Conservation (phyloP, 2,113 vertebrate genomes). For the Melospiza georgiana region DNA sequence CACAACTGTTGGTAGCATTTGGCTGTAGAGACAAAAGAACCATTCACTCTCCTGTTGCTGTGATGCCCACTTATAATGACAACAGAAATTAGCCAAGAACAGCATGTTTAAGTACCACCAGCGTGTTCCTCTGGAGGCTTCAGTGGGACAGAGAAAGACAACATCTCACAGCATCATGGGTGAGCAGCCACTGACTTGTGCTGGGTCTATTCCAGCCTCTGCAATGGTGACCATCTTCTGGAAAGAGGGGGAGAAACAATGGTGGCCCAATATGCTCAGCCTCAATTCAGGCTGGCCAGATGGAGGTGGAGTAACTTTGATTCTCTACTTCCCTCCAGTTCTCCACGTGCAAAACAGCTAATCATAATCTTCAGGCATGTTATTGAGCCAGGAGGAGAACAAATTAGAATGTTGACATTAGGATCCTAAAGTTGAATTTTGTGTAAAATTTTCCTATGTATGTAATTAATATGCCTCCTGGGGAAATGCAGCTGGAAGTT, state of each 20-base stretch:
- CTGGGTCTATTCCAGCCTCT: neutral
- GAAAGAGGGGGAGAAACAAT: neutral
- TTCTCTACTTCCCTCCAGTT: neutral
- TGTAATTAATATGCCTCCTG: neutral
- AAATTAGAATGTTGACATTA: neutral
- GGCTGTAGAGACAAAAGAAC: neutral
- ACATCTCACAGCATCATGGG: accelerated
- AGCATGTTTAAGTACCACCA: neutral
- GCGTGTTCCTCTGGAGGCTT: neutral
- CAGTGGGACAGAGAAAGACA: neutral
- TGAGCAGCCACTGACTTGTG: neutral
- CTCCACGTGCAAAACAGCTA: neutral
- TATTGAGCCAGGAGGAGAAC: neutral
- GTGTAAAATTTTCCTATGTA: neutral
- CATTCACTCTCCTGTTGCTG: neutral
- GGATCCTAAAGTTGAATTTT: neutral
- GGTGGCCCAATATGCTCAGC: neutral
- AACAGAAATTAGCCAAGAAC: neutral
- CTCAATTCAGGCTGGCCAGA: neutral
- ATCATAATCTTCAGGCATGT: neutral
- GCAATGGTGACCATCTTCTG: neutral
- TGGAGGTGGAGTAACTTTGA: neutral
- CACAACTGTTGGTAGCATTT: neutral
- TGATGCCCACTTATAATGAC: neutral
- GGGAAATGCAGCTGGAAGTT: neutral